phyloP scores from a whole-genome alignment of 2,113 vertebrate species.

The Dermatemys mawii region DNA sequence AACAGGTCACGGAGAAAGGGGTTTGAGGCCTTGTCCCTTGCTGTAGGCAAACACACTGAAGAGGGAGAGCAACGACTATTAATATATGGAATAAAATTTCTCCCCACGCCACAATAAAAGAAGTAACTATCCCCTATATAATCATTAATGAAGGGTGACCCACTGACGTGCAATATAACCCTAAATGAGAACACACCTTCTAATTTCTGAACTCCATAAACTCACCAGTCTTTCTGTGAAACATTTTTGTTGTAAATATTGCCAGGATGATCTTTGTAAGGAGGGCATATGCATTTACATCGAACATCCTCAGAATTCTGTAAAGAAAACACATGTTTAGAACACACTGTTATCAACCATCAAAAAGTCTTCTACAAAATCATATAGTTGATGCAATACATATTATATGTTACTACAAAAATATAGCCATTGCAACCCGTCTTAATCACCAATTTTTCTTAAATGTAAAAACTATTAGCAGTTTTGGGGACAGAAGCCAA shows the following conservation, averaged over 20 bases:
- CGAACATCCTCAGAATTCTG: conserved; percentile 95
- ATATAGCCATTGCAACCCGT: background rate
- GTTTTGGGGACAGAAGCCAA: background rate
- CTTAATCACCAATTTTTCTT: background rate
- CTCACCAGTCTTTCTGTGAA: conserved; percentile 97
- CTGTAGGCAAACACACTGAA: background rate
- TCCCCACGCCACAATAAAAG: background rate
- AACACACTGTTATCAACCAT: background rate
- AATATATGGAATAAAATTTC: background rate
- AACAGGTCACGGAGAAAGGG: rapidly evolving
- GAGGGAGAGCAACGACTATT: background rate
- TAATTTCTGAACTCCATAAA: background rate
- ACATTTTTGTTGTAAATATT: conserved; percentile 97
- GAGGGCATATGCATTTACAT: conserved; percentile 98
- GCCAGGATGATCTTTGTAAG: conserved; percentile 92
- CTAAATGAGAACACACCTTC: background rate
- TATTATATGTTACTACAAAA: background rate
- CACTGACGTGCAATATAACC: background rate
- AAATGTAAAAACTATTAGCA: background rate
- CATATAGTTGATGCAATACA: background rate
- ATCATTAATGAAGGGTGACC: background rate
- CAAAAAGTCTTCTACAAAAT: background rate
- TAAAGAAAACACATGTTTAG: conserved; percentile 49
- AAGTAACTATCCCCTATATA: background rate
- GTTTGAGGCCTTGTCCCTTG: background rate